Base-by-base conservation (phyloP, 1,140 invertebrate genomes). In the Drosophila trapezifrons region DNA sequence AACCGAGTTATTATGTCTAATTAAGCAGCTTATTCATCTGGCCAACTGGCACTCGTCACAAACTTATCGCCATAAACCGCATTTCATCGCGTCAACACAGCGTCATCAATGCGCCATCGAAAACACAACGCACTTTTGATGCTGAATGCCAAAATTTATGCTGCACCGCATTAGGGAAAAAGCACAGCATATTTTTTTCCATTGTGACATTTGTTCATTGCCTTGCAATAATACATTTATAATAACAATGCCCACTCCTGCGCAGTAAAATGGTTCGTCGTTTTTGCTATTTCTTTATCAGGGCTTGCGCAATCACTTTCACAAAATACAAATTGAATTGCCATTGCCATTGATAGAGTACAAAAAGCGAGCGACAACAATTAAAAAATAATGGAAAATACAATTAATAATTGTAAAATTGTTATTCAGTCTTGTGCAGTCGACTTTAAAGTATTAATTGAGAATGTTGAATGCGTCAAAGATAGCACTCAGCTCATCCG, bases 261-360 rank as follows among this genome's bases (percentile, higher is more conserved):
- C 45, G 12, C 45, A 47, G 42, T 58, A 38, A 38, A 35, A 37
- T 65, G n/a, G 20, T 9, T 55, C 35, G 57, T 12, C 8, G 13
- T 38, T 54, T 66, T 78, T 72, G 55, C 38, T 8, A 43, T 64
- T 63, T 78, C 59, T 63, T 56, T 56, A 46, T 75, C 35, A 49
- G 29, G 42, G 54, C 76, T 87, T 86, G 77, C 60, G 84, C 79
- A 87, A 87, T 77, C 83, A 87, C 83, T 87, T 87, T 87, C 83
- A 83, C 83, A 87, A 82, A 73, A 75, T 66, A 78, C 42, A 79
- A 86, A 87, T 86, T 86, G 58, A 86, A 86, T 78, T 82, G 73
- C 29, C 57, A 60, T 58, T 54, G 38, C 42, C 32, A 54, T 22
- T 32, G 51, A 32, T n/a, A 18, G 27, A 25, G 52, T n/a, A 62